These are phyloP conservation scores for Patella depressa DNA, from an alignment of 2,888 invertebrate genomes.

Conservation along the genomic window DNA sequence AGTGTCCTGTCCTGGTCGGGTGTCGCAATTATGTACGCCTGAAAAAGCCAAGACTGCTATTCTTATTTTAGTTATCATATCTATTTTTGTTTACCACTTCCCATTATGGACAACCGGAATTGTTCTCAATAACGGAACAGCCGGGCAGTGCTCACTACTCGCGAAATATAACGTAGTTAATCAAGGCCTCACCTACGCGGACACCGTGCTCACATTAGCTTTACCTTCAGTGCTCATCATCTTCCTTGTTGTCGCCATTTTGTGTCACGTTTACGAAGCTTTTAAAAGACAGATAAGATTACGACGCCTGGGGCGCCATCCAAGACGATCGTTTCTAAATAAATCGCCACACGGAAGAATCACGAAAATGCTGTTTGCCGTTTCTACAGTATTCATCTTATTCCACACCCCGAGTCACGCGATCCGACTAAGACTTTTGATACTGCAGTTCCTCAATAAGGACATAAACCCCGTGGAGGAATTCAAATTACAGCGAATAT, in stretches of 20 bases:
- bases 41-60: slow-evolving; percentile 45
- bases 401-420: slow-evolving; percentile 29
- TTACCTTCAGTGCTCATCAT: slow-evolving; percentile 36
- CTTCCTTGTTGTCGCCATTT: slow-evolving; percentile 31
- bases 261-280: neutral
- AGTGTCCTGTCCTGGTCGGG: slow-evolving; percentile 81
- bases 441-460: neutral
- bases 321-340: neutral
- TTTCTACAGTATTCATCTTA: slow-evolving; percentile 18
- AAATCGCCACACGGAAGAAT: slow-evolving; percentile 25
- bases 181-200: slow-evolving; percentile 44
- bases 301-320: slow-evolving; percentile 11
- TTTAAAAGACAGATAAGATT: neutral
- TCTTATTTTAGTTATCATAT: slow-evolving; percentile 32
- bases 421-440: slow-evolving; percentile 24
- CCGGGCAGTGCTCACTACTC: slow-evolving; percentile 39
- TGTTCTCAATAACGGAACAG: neutral
- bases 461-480: slow-evolving; percentile 10
- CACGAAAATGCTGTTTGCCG: slow-evolving; percentile 31
- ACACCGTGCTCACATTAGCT: slow-evolving; percentile 39
- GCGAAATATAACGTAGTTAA: slow-evolving; percentile 33
- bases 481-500: slow-evolving; percentile 29
- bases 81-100: slow-evolving; percentile 46
- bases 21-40: slow-evolving; percentile 45
- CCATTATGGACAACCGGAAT: slow-evolving; percentile 49